A percentile compares a stretch with the other conserved stretches of the same genome.
Conservation (phyloP, 1,140 invertebrate species). For the Condylostylus longicornis region DNA sequence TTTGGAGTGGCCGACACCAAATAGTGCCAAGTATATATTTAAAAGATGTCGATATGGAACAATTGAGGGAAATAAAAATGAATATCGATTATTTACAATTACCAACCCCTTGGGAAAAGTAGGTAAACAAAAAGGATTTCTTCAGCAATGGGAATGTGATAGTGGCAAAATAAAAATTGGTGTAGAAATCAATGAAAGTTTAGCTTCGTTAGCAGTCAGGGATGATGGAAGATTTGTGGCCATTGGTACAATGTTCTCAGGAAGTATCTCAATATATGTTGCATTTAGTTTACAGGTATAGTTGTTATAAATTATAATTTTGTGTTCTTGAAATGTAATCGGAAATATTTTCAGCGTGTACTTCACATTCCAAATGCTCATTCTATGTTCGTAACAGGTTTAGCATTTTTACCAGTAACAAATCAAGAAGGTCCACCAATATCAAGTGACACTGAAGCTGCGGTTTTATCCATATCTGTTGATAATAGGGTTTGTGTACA, state of each 20-base stretch:
- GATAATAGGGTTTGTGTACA: conserved; percentile 88
- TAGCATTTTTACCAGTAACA: conserved; percentile 70
- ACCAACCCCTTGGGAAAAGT: conserved; percentile 56
- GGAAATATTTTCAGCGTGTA: conserved; percentile 53
- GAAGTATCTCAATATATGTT: conserved; percentile 77
- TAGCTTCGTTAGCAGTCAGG: conserved; percentile 74
- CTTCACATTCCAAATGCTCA: conserved; percentile 70
- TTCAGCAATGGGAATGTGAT: conserved; percentile 55
- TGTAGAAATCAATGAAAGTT: conserved; percentile 50
- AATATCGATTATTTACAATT: conserved; percentile 61
- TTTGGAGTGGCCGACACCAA: conserved; percentile 51
- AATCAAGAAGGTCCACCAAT: conserved; percentile 43
- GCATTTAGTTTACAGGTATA: conserved; percentile 79
- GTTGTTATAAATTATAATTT: conserved; percentile 6
- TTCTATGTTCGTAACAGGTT: conserved; percentile 85
- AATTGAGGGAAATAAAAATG: conserved; percentile 46
- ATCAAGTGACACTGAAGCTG: conserved; percentile 59
- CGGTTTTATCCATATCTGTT: conserved; percentile 83
- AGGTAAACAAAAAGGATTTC: conserved; percentile 52
- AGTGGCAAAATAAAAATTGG: conserved; percentile 38
- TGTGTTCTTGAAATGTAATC: background rate
- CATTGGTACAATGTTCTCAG: conserved; percentile 82
- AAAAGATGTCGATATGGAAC: conserved; percentile 65
- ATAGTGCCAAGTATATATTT: conserved; percentile 62
- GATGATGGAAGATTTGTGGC: conserved; percentile 83